Evolutionary conservation across 2,113 vertebrate genomes (phyloP).

Genomic region (Falcunculus frontatus): DNA sequence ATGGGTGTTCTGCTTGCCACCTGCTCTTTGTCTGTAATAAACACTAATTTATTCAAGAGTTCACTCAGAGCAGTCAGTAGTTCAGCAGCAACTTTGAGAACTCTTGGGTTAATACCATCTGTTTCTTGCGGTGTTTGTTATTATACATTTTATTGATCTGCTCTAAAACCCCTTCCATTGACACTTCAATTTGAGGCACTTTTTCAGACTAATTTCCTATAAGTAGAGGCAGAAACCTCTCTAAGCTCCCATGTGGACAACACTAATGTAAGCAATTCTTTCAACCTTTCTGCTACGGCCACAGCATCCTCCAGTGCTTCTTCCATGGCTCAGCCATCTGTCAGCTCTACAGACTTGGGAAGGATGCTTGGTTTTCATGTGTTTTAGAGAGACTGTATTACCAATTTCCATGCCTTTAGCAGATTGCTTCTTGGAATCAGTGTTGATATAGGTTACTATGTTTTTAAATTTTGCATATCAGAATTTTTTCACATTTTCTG

Average conservation of each 20-base stretch:
- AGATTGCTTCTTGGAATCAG: background rate
- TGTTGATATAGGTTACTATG: background rate
- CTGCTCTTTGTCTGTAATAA: background rate
- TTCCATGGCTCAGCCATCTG: background rate
- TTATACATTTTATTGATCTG: background rate
- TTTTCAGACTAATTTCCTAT: rapidly evolving
- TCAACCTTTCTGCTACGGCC: background rate
- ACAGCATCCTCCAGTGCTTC: background rate
- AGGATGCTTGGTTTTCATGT: background rate
- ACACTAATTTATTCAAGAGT: background rate
- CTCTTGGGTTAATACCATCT: background rate
- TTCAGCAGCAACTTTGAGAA: background rate
- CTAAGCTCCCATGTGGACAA: background rate
- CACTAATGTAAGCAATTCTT: background rate
- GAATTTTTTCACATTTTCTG: background rate
- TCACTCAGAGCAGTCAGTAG: background rate
- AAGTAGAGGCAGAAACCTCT: background rate
- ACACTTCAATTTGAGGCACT: background rate
- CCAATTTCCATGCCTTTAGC: background rate
- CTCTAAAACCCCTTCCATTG: slow-evolving; percentile 9
- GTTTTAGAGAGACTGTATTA: background rate
- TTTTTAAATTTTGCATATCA: background rate
- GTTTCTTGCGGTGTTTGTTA: background rate
- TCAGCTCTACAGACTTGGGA: background rate
- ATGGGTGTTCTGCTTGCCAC: background rate